Conservation (phyloP, 2,113 vertebrate genomes). For the Dipodomys spectabilis region DNA sequence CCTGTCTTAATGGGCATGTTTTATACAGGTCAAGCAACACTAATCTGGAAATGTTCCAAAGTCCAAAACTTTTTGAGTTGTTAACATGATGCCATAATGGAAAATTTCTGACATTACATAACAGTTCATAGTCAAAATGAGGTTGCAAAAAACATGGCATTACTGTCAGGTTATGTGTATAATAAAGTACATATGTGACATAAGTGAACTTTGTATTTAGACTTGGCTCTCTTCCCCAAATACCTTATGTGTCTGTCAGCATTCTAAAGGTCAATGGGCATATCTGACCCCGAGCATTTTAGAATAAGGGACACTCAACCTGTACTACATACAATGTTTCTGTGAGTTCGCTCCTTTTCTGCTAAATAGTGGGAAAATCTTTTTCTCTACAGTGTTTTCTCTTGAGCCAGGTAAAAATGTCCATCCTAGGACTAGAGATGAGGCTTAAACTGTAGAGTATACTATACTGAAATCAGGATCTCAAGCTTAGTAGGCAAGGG, state of each 20-base stretch:
- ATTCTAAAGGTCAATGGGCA: too few species aligned
- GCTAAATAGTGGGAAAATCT: not conserved
- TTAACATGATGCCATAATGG: not conserved
- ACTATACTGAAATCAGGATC: too few species aligned
- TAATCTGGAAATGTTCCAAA: not conserved
- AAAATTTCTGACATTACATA: not conserved
- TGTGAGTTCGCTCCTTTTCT: not conserved
- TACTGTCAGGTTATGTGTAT: not conserved
- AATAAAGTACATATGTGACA: not conserved
- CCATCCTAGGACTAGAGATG: not conserved
- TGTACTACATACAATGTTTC: not conserved
- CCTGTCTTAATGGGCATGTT: slow-evolving; percentile 16
- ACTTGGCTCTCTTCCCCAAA: not conserved
- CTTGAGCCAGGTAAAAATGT: not conserved
- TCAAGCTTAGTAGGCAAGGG: too few species aligned
- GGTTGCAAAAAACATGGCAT: not conserved
- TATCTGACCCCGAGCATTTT: not conserved
- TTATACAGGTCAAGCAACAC: not conserved
- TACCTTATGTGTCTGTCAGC: not conserved
- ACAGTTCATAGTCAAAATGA: not conserved
- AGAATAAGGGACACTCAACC: not conserved
- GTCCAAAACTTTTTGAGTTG: not conserved
- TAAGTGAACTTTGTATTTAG: not conserved
- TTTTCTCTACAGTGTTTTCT: not conserved
- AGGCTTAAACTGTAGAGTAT: too few species aligned